Percentiles rank a stretch among this genome's conserved stretches.
Evolutionary conservation across 2,113 vertebrate genomes (phyloP).

Genomic region (Rhea americana): DNA sequence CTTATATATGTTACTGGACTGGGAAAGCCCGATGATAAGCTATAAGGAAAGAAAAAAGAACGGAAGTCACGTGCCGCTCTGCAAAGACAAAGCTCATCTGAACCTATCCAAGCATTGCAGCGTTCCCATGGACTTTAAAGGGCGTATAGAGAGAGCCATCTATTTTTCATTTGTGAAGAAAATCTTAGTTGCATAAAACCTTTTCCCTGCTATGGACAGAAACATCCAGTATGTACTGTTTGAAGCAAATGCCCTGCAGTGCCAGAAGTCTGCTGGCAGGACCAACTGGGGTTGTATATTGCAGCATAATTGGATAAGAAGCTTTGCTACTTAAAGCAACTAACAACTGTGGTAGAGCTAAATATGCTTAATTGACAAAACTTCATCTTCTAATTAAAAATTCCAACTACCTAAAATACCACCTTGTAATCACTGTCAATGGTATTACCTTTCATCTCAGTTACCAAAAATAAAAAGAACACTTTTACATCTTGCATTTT

Average conservation of each 20-base stretch:
- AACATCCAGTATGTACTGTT: background rate
- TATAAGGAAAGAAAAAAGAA: background rate
- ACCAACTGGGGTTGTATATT: background rate
- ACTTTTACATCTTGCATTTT: background rate
- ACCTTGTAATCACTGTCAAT: background rate
- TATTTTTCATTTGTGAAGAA: background rate
- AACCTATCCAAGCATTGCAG: background rate
- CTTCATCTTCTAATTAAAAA: background rate
- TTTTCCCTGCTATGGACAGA: background rate
- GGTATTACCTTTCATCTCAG: background rate
- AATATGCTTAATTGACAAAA: background rate
- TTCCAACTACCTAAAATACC: background rate
- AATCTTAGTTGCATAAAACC: background rate
- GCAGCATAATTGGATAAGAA: background rate
- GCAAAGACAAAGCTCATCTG: background rate
- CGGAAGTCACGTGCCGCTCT: background rate
- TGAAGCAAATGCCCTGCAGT: background rate
- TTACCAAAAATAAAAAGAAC: background rate
- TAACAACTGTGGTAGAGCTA: background rate
- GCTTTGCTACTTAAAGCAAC: background rate
- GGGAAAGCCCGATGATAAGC: background rate
- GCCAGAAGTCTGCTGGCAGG: background rate
- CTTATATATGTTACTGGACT: background rate
- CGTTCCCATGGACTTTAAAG: background rate
- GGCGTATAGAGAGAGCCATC: fast-evolving